phyloP scores from a whole-genome alignment of 1,140 invertebrate genomes.

The Ceratitis capitata region DNA sequence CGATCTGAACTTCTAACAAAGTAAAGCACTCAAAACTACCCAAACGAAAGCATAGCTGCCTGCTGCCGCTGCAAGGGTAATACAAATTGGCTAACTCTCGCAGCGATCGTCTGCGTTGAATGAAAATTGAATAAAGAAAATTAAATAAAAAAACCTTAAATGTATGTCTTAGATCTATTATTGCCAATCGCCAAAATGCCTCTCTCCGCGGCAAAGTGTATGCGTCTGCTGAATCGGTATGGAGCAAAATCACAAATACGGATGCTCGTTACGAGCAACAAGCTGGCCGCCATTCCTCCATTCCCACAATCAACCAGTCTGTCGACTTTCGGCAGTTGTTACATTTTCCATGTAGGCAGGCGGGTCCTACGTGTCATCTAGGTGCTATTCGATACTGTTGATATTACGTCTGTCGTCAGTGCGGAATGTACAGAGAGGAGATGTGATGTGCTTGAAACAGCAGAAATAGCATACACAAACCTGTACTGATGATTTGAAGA shows the following conservation, averaged over 20 bases:
- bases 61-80: neutral
- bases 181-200: neutral
- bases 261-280: neutral
- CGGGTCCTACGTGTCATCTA: constrained; percentile 12
- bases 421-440: neutral
- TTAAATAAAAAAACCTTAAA: neutral
- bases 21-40: neutral
- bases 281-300: neutral
- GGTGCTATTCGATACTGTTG: neutral
- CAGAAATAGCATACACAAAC: neutral
- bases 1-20: neutral
- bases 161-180: neutral
- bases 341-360: neutral
- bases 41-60: neutral
- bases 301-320: neutral
- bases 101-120: neutral
- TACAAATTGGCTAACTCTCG: neutral
- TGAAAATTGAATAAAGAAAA: constrained; percentile 17
- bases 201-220: neutral
- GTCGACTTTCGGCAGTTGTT: neutral
- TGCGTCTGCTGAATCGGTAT: neutral
- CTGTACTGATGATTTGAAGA: neutral
- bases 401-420: neutral
- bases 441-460: neutral
- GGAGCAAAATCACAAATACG: neutral